Evolutionary conservation across 2,888 invertebrate species (phyloP).

Genomic region (Hybos culiciformis): DNA sequence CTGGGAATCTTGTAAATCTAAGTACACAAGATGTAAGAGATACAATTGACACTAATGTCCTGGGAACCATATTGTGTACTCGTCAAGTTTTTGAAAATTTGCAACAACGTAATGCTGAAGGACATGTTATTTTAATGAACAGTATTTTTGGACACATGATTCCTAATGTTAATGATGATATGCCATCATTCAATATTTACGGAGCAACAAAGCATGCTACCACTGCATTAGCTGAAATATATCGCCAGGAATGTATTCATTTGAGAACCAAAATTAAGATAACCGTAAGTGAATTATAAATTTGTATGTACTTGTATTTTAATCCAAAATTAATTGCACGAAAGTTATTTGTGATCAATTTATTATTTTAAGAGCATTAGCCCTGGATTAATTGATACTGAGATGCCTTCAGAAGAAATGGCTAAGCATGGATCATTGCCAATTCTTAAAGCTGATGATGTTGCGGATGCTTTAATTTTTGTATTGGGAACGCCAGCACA

Average conservation of each 20-base stretch:
- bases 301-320: not conserved
- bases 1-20: slow-evolving; percentile 15
- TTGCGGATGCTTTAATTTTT: slow-evolving; percentile 12
- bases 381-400: slow-evolving; percentile 11
- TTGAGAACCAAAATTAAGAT: slow-evolving; percentile 14
- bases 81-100: slow-evolving; percentile 36
- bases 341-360: not conserved
- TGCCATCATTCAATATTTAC: slow-evolving; percentile 14
- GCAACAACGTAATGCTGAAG: slow-evolving; percentile 27
- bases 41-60: slow-evolving; percentile 36
- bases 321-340: not conserved
- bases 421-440: not conserved
- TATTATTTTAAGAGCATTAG: slow-evolving; percentile 8
- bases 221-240: slow-evolving; percentile 20
- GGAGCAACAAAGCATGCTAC: slow-evolving; percentile 20
- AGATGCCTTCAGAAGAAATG: slow-evolving; percentile 4
- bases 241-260: slow-evolving; percentile 19
- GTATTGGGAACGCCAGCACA: slow-evolving; percentile 13
- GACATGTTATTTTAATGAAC: slow-evolving; percentile 34
- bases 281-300: slow-evolving; percentile 11
- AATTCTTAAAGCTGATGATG: slow-evolving; percentile 12
- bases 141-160: slow-evolving; percentile 15
- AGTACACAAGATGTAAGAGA: slow-evolving; percentile 20
- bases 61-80: slow-evolving; percentile 34
- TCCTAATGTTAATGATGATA: slow-evolving; percentile 3